These are phyloP conservation scores for Cavia porcellus DNA, from an alignment of 2,113 vertebrate species.

Conservation along the genomic window DNA sequence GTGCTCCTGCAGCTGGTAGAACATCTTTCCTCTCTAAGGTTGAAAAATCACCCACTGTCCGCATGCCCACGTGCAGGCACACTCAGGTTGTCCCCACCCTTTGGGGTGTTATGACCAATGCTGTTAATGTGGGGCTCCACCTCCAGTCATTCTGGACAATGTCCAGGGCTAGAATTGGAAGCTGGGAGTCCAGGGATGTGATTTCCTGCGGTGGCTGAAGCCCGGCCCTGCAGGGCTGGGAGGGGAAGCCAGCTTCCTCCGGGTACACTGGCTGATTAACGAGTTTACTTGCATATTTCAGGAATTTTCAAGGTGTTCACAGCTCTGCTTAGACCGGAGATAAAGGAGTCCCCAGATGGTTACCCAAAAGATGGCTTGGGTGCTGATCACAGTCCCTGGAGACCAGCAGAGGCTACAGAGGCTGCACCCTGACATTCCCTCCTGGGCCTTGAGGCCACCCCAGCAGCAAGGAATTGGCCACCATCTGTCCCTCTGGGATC, in stretches of 20 bases:
- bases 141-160: fast-evolving
- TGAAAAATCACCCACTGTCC: fast-evolving
- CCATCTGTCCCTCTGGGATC: too few species aligned
- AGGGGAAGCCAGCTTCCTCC: background rate
- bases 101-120: fast-evolving
- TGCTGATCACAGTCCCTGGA: too few species aligned
- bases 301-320: background rate
- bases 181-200: background rate
- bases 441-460: background rate
- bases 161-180: fast-evolving
- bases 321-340: background rate
- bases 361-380: background rate
- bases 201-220: background rate
- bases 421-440: background rate
- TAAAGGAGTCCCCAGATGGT: too few species aligned
- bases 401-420: background rate
- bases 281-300: background rate
- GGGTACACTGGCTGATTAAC: fast-evolving
- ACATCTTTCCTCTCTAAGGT: background rate
- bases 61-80: fast-evolving
- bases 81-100: fast-evolving
- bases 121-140: fast-evolving
- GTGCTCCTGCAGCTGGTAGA: background rate
- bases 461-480: background rate
- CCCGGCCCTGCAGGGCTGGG: background rate